Evolutionary conservation across 2,113 vertebrate species (phyloP), one percentile per base, ranked within the genome.

Genomic region (Sinosuthora webbiana): DNA sequence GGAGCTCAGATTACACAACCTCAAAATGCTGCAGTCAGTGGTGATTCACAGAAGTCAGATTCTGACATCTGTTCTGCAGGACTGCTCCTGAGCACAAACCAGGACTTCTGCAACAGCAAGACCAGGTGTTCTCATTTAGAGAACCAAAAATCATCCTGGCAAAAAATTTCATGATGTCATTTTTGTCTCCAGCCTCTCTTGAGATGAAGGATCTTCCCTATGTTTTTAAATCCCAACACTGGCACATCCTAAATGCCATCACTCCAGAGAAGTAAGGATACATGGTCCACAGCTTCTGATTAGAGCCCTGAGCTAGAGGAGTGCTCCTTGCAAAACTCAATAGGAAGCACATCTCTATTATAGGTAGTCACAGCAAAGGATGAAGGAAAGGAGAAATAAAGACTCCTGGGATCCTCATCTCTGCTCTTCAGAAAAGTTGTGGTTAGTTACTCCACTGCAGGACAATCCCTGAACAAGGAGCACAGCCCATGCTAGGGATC

Each of bases 31-130:
- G 62, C 49, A 79, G 85, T 64, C 75, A 64, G 19, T 53, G 25
- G 33, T 47, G 63, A 88, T 35, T 57, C 89, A 86, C 35, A 64
- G 41, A 89, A 86, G 28, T 86, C 62, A 79, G 71, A 57, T 69
- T 86, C 35, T 83, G 79, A 95, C 76, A 95, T 90, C 63, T 90
- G 68, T 37, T 95, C 71, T 80, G 87, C 86, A 73, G 71, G 50
- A 56, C 53, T 25, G 30, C 65, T 95, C 56, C 65, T 68, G 49
- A 90, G 62, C 65, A 83, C 52, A 84, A 70, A 74, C 65, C 49
- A 87, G n/a, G 42, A 71, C 27, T 73, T 83, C 49, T 57, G 31
- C 49, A 89, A 88, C 45, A 80, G 63, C 50, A 73, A 76, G 49
- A 57, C 57, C 89, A 83, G 71, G 67, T 86, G 82, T 37, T 83